Base-by-base conservation (phyloP, 1,140 invertebrate genomes). In the Heliconius melpomene region DNA sequence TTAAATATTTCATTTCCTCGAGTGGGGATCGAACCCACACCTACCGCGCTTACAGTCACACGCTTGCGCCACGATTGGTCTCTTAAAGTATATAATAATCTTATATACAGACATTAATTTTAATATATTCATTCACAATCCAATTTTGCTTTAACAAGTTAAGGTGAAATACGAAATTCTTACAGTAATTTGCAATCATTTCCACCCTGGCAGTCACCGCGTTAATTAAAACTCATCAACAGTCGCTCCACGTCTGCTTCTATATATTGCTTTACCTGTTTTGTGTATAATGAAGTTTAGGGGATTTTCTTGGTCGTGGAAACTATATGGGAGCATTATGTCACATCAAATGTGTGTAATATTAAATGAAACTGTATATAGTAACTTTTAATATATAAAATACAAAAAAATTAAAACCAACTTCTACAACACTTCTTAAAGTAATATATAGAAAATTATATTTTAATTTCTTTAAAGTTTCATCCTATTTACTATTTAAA, bases 201-300 rank as follows among this genome's bases (percentile, higher is more conserved):
- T 66, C 60, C 60, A 66, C 60, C 26, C 18, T 66, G 60, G 60
- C 60, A 66, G 60, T 66, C 60, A 66, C 60, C 60, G 60, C 60
- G 60, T 66, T 66, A 66, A 66, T 66, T 66, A 66, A 66, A 66
- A 66, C 26, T 66, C 60, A 66, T 66, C 60, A 66, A 66, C 60
- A 66, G 60, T 66, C 60, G 60, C 60, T 66, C 60, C 60, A 66
- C 60, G 60, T 66, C 60, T 26, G 26, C 23, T 66, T 5, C 60
- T 66, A 26, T 66, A 66, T 29, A 66, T 66, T 66, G 60, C 60
- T 66, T 66, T 66, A 66, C 23, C 26, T 66, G 26, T 66, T 66
- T 66, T 66, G 26, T 66, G 29, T 36, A 36, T 36, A 29, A 66
- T 29, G 26, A 7, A 66, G 60, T 66, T 66, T 66, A 3, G 60